Conservation (phyloP, 2,888 invertebrate species). For the Platycheirus rosarum region DNA sequence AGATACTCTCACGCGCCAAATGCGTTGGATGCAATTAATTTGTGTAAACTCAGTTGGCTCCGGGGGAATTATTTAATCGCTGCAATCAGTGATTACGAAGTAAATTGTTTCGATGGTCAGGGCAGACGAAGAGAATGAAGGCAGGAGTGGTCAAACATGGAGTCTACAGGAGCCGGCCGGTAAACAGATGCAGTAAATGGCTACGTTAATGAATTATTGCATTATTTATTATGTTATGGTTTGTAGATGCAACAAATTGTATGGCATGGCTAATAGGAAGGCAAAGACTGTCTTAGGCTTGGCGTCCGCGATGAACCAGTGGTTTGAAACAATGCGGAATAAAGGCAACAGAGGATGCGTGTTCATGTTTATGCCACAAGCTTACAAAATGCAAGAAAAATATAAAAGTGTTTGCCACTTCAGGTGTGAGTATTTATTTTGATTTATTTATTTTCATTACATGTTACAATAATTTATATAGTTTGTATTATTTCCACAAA, state of each 20-base stretch:
- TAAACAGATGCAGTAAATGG: conserved; percentile 31
- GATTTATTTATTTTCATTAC: no score
- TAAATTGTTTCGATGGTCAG: conserved; percentile 24
- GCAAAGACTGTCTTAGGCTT: background rate
- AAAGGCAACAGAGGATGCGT: no score
- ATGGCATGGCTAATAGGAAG: background rate
- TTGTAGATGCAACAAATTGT: conserved; percentile 29
- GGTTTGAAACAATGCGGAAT: no score
- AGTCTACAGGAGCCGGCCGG: background rate
- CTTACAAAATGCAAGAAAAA: no score
- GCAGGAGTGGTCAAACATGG: conserved; percentile 1
- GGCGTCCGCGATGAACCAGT: background rate
- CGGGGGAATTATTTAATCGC: conserved; percentile 60
- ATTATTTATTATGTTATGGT: conserved; percentile 57
- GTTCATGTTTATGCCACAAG: no score
- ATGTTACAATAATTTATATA: no score
- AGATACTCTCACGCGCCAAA: conserved; percentile 35
- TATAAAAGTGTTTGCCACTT: no score
- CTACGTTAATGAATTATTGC: conserved; percentile 62
- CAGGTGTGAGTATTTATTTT: no score
- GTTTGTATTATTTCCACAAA: no score
- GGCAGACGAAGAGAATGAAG: no score
- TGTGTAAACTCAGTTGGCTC: conserved; percentile 36
- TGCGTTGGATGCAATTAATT: conserved; percentile 57
- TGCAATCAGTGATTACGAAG: conserved; percentile 52